phyloP scores from a whole-genome alignment of 2,888 invertebrate genomes.

The Hololepta plana region DNA sequence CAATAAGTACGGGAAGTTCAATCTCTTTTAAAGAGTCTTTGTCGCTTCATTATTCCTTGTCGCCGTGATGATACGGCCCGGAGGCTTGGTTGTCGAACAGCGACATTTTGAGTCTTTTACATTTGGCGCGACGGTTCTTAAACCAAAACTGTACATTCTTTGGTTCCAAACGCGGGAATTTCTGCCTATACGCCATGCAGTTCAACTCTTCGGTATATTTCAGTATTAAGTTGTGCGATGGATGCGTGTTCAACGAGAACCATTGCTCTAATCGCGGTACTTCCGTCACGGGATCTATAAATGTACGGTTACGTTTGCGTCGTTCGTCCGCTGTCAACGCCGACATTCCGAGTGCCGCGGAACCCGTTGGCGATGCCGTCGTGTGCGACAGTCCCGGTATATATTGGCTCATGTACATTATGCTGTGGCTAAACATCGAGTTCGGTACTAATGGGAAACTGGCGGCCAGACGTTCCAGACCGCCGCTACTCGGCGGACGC shows the following conservation, averaged over 20 bases:
- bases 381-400: conserved; percentile 41
- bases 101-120: conserved; percentile 88
- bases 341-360: conserved; percentile 34
- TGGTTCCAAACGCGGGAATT: conserved; percentile 95
- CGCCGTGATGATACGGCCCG: conserved; percentile 40
- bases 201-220: conserved; percentile 97
- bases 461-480: conserved; percentile 27
- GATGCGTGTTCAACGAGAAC: conserved; percentile 97
- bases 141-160: conserved; percentile 99
- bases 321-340: conserved; percentile 65
- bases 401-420: conserved; percentile 86
- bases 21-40: conserved; percentile 1
- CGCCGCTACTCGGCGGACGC: conserved; percentile 20
- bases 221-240: conserved; percentile 91
- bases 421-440: conserved; percentile 76
- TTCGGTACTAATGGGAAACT: conserved; percentile 69
- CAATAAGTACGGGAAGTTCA: conserved; percentile 8
- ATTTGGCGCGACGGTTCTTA: conserved; percentile 95
- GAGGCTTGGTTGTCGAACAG: conserved; percentile 58
- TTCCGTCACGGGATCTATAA: conserved; percentile 98
- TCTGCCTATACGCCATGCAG: conserved; percentile 91
- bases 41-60: conserved; percentile 35
- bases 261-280: conserved; percentile 87
- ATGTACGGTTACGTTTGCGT: conserved; percentile 90
- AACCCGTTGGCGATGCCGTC: conserved; percentile 34